These are phyloP conservation scores for Pelecanus crispus DNA, from an alignment of 2,113 vertebrate species.

Conservation along the genomic window DNA sequence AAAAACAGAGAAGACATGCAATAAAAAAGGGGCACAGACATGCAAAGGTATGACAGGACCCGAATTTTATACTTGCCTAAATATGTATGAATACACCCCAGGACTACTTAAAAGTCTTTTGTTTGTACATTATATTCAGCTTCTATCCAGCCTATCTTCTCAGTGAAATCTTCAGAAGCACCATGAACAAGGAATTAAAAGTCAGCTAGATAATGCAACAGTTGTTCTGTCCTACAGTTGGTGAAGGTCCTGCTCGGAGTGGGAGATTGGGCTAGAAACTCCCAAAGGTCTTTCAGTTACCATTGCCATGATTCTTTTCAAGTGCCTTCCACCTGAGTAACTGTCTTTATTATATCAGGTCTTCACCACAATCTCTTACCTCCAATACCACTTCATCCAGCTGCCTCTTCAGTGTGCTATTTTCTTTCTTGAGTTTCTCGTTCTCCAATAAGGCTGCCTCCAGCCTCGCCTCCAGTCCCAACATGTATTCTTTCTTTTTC, in stretches of 20 bases:
- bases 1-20: background rate
- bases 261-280: background rate
- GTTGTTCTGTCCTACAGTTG: background rate
- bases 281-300: background rate
- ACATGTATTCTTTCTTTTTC: constrained; percentile 94
- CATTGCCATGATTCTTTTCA: background rate
- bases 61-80: background rate
- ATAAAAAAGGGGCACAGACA: background rate
- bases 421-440: constrained; percentile 86
- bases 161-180: background rate
- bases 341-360: background rate
- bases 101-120: background rate
- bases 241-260: background rate
- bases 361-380: constrained; percentile 63
- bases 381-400: constrained; percentile 86
- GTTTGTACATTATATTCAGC: background rate
- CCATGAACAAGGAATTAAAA: background rate
- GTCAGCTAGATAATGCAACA: background rate
- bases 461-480: constrained; percentile 84
- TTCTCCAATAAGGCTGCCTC: constrained; percentile 87
- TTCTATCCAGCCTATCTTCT: background rate
- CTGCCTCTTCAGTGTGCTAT: constrained; percentile 86
- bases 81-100: background rate
- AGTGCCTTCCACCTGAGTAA: background rate
- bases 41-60: background rate